Base-by-base conservation (phyloP, 2,888 invertebrate genomes). In the Gastracanthus pulcherrimus region DNA sequence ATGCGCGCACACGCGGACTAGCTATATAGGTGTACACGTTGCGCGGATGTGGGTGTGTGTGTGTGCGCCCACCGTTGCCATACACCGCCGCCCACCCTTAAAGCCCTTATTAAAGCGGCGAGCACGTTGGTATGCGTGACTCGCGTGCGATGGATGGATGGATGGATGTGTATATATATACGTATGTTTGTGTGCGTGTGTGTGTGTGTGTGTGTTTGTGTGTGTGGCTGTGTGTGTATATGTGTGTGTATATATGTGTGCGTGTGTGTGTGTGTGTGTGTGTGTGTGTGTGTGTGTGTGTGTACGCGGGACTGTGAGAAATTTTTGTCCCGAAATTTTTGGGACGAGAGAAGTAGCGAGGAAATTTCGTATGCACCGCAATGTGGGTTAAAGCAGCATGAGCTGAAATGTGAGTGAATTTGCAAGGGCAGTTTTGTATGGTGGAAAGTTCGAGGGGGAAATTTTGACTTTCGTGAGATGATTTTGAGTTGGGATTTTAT, bases 1-100 rank as follows among this genome's bases (percentile, higher is more conserved):
- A 90, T 90, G 89, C 86, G 86, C 86, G 55, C 80, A 36, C 48
- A 36, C 45, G 72, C 51, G 36, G 19, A 19, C 19, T n/a, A 31
- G 62, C 62, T 31, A 48, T n/a, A n/a, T n/a, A n/a, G n/a, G n/a
- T n/a, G n/a, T n/a, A n/a, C n/a, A n/a, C n/a, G n/a, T n/a, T n/a
- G 7, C 62, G 19, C 62, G 29, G 16, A 11, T 6, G n/a, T 23
- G 9, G 4, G 5, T n/a, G 7, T 16, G n/a, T 16, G 29, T 0
- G 60, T 31, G 16, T n/a, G 31, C 60, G 16, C 31, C 62, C 62
- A 31, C 19, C 13, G 34, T 0, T 34, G n/a, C 45, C 45, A n/a
- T n/a, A 7, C 13, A 11, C 13, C 41, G 41, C 45, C 45, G 45
- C 4, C 45, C 45, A n/a, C 45, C 45, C 45, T 45, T 45, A n/a